Conservation (phyloP, 2,113 vertebrate genomes). For the Paramormyrops kingsleyae region DNA sequence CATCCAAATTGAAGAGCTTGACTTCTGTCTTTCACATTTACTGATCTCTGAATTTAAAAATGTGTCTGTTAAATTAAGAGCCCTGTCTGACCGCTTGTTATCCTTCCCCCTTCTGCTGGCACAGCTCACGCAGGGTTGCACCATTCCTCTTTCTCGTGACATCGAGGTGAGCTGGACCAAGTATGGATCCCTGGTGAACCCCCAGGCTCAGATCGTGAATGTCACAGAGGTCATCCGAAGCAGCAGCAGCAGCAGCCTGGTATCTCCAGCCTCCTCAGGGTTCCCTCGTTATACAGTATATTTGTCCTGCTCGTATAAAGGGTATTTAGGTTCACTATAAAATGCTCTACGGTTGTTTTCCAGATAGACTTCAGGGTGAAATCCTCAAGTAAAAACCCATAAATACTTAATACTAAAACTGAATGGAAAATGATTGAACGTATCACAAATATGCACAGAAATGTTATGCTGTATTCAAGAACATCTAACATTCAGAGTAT, state of each 20-base stretch:
- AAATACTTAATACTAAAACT: background rate
- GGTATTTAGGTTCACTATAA: background rate
- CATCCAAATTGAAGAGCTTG: background rate
- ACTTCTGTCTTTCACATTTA: background rate
- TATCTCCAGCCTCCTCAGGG: conserved; percentile 20
- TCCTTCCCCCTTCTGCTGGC: background rate
- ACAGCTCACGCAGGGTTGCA: conserved; percentile 59
- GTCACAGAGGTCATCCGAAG: conserved; percentile 59
- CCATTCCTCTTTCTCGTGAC: conserved; percentile 70
- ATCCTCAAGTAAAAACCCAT: background rate
- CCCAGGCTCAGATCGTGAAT: conserved; percentile 78
- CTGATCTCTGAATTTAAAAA: background rate
- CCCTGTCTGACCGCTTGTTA: background rate
- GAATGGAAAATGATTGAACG: background rate
- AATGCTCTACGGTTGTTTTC: background rate
- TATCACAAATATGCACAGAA: background rate
- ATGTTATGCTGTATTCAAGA: background rate
- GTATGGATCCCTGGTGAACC: conserved; percentile 80
- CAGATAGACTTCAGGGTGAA: background rate
- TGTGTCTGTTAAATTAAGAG: background rate
- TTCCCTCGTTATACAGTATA: background rate
- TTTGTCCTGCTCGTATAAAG: background rate
- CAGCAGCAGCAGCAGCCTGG: conserved; percentile 59
- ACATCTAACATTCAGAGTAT: background rate
- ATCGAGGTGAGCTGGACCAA: conserved; percentile 85